phyloP scores from a whole-genome alignment of 2,113 vertebrate species.

The Neogobius melanostomus region DNA sequence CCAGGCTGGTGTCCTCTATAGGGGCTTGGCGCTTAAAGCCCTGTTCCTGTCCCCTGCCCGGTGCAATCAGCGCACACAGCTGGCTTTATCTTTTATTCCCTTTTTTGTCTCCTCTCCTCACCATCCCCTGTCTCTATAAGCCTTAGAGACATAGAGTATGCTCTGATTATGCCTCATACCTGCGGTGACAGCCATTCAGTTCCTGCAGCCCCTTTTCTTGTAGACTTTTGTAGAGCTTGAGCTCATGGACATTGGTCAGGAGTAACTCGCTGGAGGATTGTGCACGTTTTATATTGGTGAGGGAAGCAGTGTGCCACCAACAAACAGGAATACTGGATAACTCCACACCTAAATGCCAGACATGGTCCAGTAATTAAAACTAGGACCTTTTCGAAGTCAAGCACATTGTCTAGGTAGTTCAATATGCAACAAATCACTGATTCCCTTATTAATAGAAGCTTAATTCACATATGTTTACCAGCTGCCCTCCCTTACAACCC shows the following conservation, averaged over 20 bases:
- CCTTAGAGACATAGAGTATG: not conserved
- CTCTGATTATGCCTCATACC: constrained; percentile 66
- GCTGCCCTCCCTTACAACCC: constrained; percentile 14
- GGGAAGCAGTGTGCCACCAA: not conserved
- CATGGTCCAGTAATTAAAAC: not conserved
- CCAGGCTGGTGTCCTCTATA: constrained; percentile 67
- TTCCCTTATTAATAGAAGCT: not conserved
- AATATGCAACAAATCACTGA: not conserved
- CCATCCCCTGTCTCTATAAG: constrained; percentile 63
- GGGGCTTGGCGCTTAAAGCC: constrained; percentile 80
- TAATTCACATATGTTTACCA: constrained; percentile 8
- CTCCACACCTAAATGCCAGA: not conserved
- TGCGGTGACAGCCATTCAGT: not conserved
- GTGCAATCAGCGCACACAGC: constrained; percentile 93
- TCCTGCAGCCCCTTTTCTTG: too few relatives aligned
- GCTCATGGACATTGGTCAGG: constrained; percentile 21
- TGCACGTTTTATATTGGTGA: not conserved
- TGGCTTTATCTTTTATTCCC: constrained; percentile 80
- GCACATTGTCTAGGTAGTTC: not conserved
- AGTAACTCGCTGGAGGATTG: not conserved
- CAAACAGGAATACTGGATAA: not conserved
- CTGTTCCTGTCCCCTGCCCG: constrained; percentile 84
- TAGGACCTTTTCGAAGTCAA: not conserved
- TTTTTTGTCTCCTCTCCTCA: constrained; percentile 60
- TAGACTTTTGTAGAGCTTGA: not conserved